Evolutionary conservation across 1,140 invertebrate species (phyloP).

Genomic region (Pteromalus puparum): DNA sequence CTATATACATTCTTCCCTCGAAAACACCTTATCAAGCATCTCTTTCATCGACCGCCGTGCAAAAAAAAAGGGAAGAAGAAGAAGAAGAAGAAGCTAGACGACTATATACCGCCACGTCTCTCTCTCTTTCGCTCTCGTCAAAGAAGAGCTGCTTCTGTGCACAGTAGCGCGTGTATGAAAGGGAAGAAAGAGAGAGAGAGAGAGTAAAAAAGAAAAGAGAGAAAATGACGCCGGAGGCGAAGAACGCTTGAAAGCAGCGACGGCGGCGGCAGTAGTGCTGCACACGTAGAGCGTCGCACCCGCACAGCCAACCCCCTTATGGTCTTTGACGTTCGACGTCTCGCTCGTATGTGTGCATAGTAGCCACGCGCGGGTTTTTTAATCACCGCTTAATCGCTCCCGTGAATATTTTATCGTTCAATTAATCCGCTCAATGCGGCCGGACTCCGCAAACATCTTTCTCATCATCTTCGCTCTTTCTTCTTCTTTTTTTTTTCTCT

Average conservation of each 20-base stretch:
- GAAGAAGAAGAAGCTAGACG: slow-evolving; percentile 2
- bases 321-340: slow-evolving; percentile 13
- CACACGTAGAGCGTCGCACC: no score
- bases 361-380: slow-evolving; percentile 34
- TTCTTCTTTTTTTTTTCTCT: no score
- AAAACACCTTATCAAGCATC: slow-evolving; percentile 47
- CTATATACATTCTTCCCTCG: no score
- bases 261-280: no score
- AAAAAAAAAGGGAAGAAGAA: background rate
- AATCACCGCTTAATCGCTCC: slow-evolving; percentile 61
- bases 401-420: slow-evolving; percentile 66
- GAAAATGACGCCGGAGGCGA: slow-evolving; percentile 1
- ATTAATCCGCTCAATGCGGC: slow-evolving; percentile 59
- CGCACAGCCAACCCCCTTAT: background rate
- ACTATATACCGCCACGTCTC: background rate
- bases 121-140: slow-evolving; percentile 4
- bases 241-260: background rate
- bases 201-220: slow-evolving; percentile 1
- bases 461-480: slow-evolving; percentile 7
- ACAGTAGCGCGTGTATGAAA: background rate
- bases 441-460: background rate
- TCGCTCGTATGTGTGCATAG: background rate
- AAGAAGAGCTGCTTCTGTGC: slow-evolving; percentile 2
- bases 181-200: background rate
- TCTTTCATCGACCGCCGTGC: slow-evolving; percentile 5